These are phyloP conservation scores for Drosophila bipectinata DNA, from an alignment of 1,140 invertebrate genomes.

Conservation along the genomic window DNA sequence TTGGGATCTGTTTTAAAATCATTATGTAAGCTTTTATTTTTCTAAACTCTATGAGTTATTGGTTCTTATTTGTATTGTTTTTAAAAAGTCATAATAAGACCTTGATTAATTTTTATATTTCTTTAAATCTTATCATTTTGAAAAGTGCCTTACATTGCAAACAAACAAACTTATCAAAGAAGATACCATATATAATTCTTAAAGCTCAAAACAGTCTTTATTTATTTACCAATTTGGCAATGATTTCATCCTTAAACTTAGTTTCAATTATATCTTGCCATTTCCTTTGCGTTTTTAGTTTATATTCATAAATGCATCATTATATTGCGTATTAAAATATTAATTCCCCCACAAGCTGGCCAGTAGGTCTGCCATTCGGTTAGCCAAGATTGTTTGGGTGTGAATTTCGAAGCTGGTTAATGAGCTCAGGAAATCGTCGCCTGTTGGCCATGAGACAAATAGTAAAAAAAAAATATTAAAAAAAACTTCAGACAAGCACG, in stretches of 20 bases:
- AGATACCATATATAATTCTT: background rate
- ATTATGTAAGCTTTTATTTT: conserved; percentile 4
- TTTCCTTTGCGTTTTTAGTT: conserved; percentile 20
- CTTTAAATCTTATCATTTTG: background rate
- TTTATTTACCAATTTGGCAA: conserved; percentile 10
- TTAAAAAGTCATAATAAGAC: no score
- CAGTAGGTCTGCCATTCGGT: background rate
- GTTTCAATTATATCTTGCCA: conserved; percentile 12
- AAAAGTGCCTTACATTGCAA: conserved; percentile 1
- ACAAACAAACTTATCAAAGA: background rate
- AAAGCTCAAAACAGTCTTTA: background rate
- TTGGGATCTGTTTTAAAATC: conserved; percentile 21
- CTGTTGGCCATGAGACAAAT: conserved; percentile 39
- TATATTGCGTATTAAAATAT: conserved; percentile 22
- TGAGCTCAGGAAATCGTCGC: conserved; percentile 57
- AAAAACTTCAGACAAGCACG: conserved; percentile 24
- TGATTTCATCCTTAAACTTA: conserved; percentile 2
- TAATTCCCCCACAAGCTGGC: conserved; percentile 4
- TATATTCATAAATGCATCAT: conserved; percentile 13
- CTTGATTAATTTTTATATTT: no score
- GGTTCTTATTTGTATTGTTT: no score
- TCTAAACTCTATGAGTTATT: background rate
- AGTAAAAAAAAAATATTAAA: conserved; percentile 21
- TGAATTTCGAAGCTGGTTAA: conserved; percentile 57
- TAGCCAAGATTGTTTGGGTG: conserved; percentile 34